Evolutionary conservation across 2,888 invertebrate genomes (phyloP).

Genomic region (Dorcus parallelipipedus): DNA sequence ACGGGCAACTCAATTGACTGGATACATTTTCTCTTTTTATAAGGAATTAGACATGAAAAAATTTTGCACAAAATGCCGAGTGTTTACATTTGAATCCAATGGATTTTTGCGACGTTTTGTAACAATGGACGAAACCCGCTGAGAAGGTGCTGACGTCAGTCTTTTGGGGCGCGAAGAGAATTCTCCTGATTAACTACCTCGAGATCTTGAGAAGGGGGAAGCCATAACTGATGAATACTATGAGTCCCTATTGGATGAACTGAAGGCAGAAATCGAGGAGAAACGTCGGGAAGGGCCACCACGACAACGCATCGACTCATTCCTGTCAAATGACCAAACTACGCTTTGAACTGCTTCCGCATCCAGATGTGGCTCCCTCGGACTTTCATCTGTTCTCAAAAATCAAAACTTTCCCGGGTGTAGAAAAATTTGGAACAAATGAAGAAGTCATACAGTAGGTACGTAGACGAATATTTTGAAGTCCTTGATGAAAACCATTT

Average conservation of each 20-base stretch:
- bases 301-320: too few relatives aligned
- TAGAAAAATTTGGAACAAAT: not conserved
- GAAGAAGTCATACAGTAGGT: not conserved
- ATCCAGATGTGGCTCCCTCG: not conserved
- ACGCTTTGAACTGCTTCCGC: not conserved
- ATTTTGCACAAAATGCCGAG: too few relatives aligned
- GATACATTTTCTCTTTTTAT: too few relatives aligned
- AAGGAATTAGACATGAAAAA: too few relatives aligned
- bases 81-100: too few relatives aligned
- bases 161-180: not conserved
- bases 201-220: not conserved
- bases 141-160: not conserved
- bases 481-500: not conserved
- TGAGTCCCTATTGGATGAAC: not conserved
- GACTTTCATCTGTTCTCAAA: too few relatives aligned
- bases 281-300: too few relatives aligned
- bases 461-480: not conserved
- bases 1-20: too few relatives aligned
- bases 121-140: not conserved
- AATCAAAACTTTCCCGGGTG: too few relatives aligned
- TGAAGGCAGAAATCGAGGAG: too few relatives aligned
- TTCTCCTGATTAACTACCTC: not conserved
- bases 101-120: too few relatives aligned
- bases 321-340: not conserved
- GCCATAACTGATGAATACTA: not conserved